Percentiles rank a stretch among this genome's conserved stretches.
These are phyloP conservation scores for Rhamphomyia laevipes DNA, from an alignment of 2,888 invertebrate species.

Conservation along the genomic window DNA sequence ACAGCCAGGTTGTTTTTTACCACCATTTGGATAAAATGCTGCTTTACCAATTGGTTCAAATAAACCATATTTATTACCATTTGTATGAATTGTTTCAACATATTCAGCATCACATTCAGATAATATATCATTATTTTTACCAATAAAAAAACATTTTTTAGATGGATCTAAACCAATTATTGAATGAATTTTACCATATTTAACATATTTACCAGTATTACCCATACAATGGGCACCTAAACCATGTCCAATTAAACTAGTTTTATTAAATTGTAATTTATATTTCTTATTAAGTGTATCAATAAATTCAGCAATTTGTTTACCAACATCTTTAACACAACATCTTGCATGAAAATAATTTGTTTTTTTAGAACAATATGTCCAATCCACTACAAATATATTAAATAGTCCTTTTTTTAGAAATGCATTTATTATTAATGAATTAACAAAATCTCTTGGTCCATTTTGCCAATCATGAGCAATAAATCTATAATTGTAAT, in stretches of 20 bases:
- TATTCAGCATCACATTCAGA: constrained; percentile 13
- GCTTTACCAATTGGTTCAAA: constrained; percentile 16
- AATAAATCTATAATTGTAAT: constrained; percentile 17
- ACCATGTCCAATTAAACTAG: constrained; percentile 8
- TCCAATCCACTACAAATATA: constrained; percentile 46
- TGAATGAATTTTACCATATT: constrained; percentile 3
- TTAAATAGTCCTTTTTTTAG: constrained; percentile 42
- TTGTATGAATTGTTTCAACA: constrained; percentile 23
- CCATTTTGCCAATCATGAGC: constrained; percentile 45
- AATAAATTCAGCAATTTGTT: constrained; percentile 5
- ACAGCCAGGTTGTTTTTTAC: constrained; percentile 22
- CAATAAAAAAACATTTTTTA: constrained; percentile 6
- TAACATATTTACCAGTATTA: constrained; percentile 8
- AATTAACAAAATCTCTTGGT: constrained; percentile 29
- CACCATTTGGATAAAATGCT: constrained; percentile 23
- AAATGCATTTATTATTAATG: constrained; percentile 28
- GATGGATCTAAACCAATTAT: constrained; percentile 21
- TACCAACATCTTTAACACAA: constrained; percentile 7
- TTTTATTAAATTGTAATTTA: constrained; percentile 2
- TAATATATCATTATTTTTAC: constrained; percentile 10
- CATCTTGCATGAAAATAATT: constrained; percentile 43
- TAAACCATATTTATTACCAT: constrained; percentile 16
- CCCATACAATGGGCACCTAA: constrained; percentile 11
- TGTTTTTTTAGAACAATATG: constrained; percentile 39
- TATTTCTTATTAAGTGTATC: background rate